These are phyloP conservation scores for Conops quadrifasciatus DNA, from an alignment of 2,888 invertebrate species.

Conservation along the genomic window DNA sequence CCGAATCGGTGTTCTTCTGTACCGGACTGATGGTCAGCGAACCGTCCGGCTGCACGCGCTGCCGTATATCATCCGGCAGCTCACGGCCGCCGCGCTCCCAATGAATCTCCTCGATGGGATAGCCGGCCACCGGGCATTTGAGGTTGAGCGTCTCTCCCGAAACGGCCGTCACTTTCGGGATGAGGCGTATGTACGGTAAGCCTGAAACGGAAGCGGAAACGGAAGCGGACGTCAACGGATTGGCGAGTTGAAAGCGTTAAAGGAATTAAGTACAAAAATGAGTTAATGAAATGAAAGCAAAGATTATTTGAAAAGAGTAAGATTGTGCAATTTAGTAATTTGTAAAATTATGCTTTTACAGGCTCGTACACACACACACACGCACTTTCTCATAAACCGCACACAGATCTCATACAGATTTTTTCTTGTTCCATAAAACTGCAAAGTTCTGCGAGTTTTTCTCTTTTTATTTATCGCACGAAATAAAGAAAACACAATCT, in stretches of 20 bases:
- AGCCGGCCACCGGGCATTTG: conserved; percentile 84
- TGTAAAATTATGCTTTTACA: too few relatives aligned
- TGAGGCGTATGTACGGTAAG: conserved; percentile 79
- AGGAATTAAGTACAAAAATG: conserved; percentile 13
- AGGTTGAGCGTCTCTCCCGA: conserved; percentile 78
- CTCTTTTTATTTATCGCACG: too few relatives aligned
- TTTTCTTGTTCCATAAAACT: background rate
- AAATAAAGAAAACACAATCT: too few relatives aligned
- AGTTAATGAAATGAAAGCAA: conserved; percentile 16
- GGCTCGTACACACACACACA: conserved; percentile 35
- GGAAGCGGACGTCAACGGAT: background rate
- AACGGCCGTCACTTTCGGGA: conserved; percentile 83
- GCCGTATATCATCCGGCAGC: conserved; percentile 81
- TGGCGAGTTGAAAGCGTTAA: background rate
- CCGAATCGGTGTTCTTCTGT: conserved; percentile 78
- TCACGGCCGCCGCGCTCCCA: conserved; percentile 80
- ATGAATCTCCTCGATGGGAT: conserved; percentile 80
- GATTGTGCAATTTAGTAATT: conserved; percentile 34
- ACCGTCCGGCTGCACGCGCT: conserved; percentile 78
- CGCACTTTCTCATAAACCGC: conserved; percentile 21
- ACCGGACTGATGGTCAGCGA: conserved; percentile 79
- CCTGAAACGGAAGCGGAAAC: conserved; percentile 66
- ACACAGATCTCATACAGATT: background rate
- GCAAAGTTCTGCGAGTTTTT: too few relatives aligned
- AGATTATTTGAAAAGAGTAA: conserved; percentile 38